Conservation (phyloP, 2,797 vertebrate species). For the Rousettus madagascariensis region DNA sequence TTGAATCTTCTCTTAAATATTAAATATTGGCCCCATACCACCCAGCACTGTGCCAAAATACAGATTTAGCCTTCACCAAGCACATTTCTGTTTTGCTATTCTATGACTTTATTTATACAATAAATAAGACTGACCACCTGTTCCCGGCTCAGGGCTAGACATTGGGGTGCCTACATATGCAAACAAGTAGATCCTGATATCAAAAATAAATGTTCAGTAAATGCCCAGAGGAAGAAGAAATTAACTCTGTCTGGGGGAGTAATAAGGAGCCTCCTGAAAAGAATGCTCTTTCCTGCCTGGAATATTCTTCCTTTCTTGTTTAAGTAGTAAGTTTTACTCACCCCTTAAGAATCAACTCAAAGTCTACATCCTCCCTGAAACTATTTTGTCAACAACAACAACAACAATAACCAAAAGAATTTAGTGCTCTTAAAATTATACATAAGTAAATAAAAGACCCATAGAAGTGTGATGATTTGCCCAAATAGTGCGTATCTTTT, state of each 20-base stretch:
- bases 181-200: not conserved
- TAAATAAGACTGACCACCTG: not conserved
- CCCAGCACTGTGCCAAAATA: not conserved
- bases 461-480: not conserved
- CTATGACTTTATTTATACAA: not conserved
- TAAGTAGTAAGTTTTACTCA: not conserved
- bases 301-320: not conserved
- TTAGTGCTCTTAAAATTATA: not conserved
- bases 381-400: not conserved
- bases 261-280: not conserved
- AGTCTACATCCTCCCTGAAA: not conserved
- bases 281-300: not conserved
- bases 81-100: not conserved
- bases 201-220: not conserved
- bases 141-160: not conserved
- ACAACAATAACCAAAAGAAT: not conserved
- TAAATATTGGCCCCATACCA: not conserved
- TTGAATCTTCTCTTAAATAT: not conserved
- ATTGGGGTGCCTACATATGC: not conserved
- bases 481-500: not conserved
- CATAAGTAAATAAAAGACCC: not conserved
- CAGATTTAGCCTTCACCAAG: not conserved
- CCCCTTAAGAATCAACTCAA: not conserved
- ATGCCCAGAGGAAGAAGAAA: not conserved
- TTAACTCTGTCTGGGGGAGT: not conserved